Conservation (phyloP, 1,140 invertebrate species). For the Harlomillsia oculata region DNA sequence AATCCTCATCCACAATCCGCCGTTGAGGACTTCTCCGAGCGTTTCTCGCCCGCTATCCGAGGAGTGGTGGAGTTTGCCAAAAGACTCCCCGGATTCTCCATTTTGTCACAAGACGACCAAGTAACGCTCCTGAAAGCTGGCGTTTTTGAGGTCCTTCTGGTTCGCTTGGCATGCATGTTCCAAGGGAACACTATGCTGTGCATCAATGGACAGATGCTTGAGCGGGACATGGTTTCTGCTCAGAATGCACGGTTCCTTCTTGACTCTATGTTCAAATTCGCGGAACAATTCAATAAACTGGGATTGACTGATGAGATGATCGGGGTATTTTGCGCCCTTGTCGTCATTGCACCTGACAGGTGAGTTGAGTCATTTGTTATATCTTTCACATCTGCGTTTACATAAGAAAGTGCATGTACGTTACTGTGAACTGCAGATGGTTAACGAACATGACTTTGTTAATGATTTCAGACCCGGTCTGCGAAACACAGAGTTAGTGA, state of each 20-base stretch:
- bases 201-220: slow-evolving; percentile 80
- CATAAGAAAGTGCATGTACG: too few relatives aligned
- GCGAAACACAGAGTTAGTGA: slow-evolving; percentile 80
- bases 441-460: background rate
- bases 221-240: slow-evolving; percentile 68
- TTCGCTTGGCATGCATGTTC: slow-evolving; percentile 87
- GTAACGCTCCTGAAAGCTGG: slow-evolving; percentile 92
- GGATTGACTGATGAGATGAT: slow-evolving; percentile 84
- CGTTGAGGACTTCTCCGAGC: slow-evolving; percentile 77
- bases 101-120: slow-evolving; percentile 73
- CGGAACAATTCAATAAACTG: slow-evolving; percentile 82
- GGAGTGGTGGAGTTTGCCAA: slow-evolving; percentile 97
- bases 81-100: slow-evolving; percentile 87
- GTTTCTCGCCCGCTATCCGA: slow-evolving; percentile 89
- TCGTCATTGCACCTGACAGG: slow-evolving; percentile 78
- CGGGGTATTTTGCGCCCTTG: slow-evolving; percentile 87
- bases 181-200: slow-evolving; percentile 80
- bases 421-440: too few relatives aligned
- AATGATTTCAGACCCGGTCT: slow-evolving; percentile 64
- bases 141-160: slow-evolving; percentile 85
- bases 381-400: too few relatives aligned
- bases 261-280: slow-evolving; percentile 95
- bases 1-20: slow-evolving; percentile 82
- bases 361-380: slow-evolving; percentile 23
- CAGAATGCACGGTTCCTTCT: slow-evolving; percentile 82